Evolutionary conservation across 2,113 vertebrate species (phyloP).

Genomic region (Mormyrus lacerda): DNA sequence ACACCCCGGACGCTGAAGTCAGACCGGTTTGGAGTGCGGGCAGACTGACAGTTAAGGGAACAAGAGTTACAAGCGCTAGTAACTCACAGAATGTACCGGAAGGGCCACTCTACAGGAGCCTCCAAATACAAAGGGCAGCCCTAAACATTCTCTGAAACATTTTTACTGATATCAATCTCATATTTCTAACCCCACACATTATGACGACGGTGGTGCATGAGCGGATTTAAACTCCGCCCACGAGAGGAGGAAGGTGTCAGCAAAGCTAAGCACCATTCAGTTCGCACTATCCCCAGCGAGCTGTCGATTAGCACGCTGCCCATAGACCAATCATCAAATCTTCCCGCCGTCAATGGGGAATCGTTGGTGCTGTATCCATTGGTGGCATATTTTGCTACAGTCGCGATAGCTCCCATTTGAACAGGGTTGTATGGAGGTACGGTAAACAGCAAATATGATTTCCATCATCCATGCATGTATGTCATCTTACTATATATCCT

Average conservation of each 20-base stretch:
- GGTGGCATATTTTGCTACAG: background rate
- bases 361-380: background rate
- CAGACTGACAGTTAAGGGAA: background rate
- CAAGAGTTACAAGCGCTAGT: background rate
- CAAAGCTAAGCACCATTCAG: background rate
- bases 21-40: background rate
- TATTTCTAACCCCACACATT: background rate
- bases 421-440: background rate
- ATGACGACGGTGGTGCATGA: background rate
- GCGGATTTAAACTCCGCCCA: background rate
- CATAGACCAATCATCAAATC: background rate
- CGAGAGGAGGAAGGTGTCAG: background rate
- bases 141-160: background rate
- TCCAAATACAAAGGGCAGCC: background rate
- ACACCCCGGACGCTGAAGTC: background rate
- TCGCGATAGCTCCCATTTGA: background rate
- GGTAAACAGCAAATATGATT: background rate
- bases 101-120: background rate
- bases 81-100: background rate
- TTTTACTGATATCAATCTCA: background rate
- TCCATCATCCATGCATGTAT: background rate
- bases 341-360: background rate
- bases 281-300: background rate
- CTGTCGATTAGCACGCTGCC: background rate
- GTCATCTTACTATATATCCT: background rate